Evolutionary conservation across 2,113 vertebrate species (phyloP), one percentile per base, ranked within the genome.

Genomic region (Catharus fuscescens): DNA sequence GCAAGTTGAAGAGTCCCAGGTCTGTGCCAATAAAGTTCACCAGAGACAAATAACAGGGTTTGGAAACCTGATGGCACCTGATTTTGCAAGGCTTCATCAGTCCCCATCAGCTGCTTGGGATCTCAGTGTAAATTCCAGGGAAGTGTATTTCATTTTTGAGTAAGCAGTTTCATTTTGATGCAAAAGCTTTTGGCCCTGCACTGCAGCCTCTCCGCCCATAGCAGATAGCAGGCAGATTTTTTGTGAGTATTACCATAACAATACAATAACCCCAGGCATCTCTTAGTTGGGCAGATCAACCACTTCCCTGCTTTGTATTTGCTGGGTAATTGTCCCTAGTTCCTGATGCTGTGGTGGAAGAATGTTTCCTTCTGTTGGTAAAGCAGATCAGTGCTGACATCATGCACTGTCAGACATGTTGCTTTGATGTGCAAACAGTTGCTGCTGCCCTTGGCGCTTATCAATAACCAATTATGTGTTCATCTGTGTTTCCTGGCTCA

Each of bases 391-490:
- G 61, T 91, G 59, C 53, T 92, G 78, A 82, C 48, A 92, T 83
- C 80, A n/a, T 26, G 73, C 50, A 28, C 74, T 13, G 1, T 69
- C 80, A 90, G 84, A 96, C 73, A 91, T 53, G 80, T 78, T 95
- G 84, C 77, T 92, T 20, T 90, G 71, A 25, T 57, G 42, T 56
- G 60, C 65, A 93, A 76, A 92, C 73, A 93, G 69, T 70, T 80
- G 70, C 83, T 57, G 26, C 60, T 95, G 44, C 85, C 86, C 87
- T 87, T 78, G 28, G 59, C 17, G 4, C 45, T 94, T 92, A 94
- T 95, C 76, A 88, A 25, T 96, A 96, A 73, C 71, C 81, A 91
- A 85, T 96, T 92, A 92, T 47, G 74, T 9, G 21, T 91, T 76
- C 85, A 67, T 94, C 64, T 90, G 62, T 19, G 24, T 92, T 84